Percentiles rank a stretch among this genome's conserved stretches.
phyloP scores from a whole-genome alignment of 2,113 vertebrate genomes.

The Colistium nudipinnis region DNA sequence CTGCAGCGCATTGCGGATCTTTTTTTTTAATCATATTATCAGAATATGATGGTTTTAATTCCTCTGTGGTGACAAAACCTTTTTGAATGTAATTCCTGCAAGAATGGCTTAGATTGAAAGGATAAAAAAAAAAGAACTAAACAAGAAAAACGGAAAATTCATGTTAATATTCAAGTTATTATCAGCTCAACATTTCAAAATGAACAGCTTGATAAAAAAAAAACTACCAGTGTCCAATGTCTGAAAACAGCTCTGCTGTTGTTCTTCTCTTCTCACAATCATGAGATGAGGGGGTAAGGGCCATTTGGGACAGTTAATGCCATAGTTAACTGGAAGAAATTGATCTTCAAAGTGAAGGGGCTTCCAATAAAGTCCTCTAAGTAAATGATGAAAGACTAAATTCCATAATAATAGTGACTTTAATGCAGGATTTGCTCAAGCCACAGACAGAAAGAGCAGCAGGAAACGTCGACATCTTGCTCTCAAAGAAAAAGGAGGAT shows the following conservation, averaged over 20 bases:
- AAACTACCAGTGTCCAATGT: too few relatives aligned
- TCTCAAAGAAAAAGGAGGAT: neutral
- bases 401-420: neutral
- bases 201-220: too few relatives aligned
- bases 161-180: neutral
- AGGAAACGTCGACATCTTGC: too few relatives aligned
- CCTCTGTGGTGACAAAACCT: neutral
- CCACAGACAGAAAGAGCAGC: neutral
- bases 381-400: neutral
- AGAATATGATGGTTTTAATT: too few relatives aligned
- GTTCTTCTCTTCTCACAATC: neutral
- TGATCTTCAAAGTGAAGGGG: neutral
- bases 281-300: neutral
- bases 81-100: neutral
- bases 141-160: neutral
- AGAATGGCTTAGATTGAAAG: neutral
- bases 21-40: neutral
- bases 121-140: neutral
- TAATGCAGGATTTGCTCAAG: too few relatives aligned
- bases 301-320: neutral
- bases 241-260: neutral
- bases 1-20: conserved; percentile 85
- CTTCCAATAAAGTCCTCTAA: neutral
- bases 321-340: neutral
- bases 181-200: too few relatives aligned